Conservation (phyloP, 64 coral and sea anemone species). For the Astreopora myriophthalma region DNA sequence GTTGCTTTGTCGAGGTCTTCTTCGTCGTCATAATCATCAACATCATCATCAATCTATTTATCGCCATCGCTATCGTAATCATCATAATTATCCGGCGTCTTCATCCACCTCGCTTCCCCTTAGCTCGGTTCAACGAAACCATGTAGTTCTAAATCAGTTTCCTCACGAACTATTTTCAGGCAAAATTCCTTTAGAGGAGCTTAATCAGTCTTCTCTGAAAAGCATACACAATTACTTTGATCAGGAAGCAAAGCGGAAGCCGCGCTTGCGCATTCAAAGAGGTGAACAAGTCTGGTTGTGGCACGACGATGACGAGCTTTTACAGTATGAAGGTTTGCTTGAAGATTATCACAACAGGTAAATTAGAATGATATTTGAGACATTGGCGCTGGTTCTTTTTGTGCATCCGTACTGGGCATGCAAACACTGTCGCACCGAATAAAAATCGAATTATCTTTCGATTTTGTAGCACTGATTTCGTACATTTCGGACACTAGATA, state of each 20-base stretch:
- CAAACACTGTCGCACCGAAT: too few relatives aligned
- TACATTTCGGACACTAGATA: too few relatives aligned
- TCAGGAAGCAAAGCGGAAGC: not conserved
- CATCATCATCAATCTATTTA: not conserved
- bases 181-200: constrained; percentile 69
- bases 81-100: too few relatives aligned
- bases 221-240: constrained; percentile 69
- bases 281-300: constrained; percentile 90
- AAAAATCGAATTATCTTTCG: too few relatives aligned
- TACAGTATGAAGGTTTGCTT: constrained; percentile 89
- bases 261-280: constrained; percentile 64
- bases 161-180: not conserved
- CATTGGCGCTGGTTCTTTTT: not conserved
- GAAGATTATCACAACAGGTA: constrained; percentile 97
- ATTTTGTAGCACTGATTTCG: too few relatives aligned
- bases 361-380: not conserved
- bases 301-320: constrained; percentile 98
- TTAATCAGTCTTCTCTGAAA: constrained; percentile 61
- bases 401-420: too few relatives aligned
- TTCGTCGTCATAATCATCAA: too few relatives aligned
- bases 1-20: too few relatives aligned
- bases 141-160: not conserved
- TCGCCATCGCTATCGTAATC: too few relatives aligned
- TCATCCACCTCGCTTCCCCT: too few relatives aligned
- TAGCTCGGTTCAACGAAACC: not conserved